phyloP scores from a whole-genome alignment of 2,888 invertebrate genomes.

The Digitonthophagus gazella region DNA sequence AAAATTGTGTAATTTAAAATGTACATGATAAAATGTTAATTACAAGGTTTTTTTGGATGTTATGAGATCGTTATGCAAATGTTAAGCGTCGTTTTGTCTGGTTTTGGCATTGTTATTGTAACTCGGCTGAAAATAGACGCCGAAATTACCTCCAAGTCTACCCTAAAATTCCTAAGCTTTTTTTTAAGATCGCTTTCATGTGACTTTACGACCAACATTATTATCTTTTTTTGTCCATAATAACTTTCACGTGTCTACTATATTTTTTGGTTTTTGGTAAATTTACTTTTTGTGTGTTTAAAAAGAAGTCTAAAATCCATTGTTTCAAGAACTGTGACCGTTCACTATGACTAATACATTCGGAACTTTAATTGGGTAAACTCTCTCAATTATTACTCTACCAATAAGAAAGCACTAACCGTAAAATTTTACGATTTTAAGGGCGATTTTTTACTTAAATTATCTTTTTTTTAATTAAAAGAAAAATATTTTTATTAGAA shows the following conservation, averaged over 20 bases:
- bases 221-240: neutral
- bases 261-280: too few species aligned
- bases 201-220: neutral
- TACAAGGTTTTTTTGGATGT: neutral
- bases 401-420: too few species aligned
- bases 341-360: neutral
- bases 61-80: neutral
- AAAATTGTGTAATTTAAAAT: too few species aligned
- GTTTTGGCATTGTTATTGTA: neutral
- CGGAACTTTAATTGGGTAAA: neutral
- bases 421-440: too few species aligned
- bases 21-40: too few species aligned
- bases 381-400: too few species aligned
- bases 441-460: too few species aligned
- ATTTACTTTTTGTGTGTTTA: too few species aligned
- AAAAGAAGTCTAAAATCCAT: neutral
- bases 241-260: neutral
- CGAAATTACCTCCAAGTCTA: neutral
- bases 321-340: too few species aligned
- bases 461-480: too few species aligned
- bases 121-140: neutral
- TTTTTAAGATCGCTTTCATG: neutral
- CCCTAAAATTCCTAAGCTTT: neutral
- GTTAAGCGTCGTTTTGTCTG: neutral
- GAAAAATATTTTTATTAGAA: too few species aligned